A percentile compares a stretch with the other conserved stretches of the same genome.
Conservation (phyloP, 2,888 invertebrate species). For the Apodemia zela region DNA sequence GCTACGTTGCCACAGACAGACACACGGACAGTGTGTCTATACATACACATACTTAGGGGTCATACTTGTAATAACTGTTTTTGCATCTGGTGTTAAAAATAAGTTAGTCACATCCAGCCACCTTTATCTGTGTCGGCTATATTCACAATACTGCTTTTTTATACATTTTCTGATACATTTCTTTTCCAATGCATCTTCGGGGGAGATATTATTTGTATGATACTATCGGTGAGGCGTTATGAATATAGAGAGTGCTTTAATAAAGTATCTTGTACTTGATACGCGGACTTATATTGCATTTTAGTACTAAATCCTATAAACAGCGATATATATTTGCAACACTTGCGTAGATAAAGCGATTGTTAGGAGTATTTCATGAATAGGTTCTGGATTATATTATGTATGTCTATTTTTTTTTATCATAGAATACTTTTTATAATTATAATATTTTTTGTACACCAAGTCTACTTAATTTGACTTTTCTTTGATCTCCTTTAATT, state of each 20-base stretch:
- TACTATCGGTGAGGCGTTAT: conserved; percentile 74
- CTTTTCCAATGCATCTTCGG: conserved; percentile 76
- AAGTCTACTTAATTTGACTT: too few species aligned
- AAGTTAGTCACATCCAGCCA: conserved; percentile 39
- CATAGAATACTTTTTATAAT: not conserved
- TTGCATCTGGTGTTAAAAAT: too few species aligned
- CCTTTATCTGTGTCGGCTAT: conserved; percentile 35
- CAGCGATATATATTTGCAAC: conserved; percentile 5
- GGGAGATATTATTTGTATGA: conserved; percentile 76
- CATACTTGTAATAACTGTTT: too few species aligned
- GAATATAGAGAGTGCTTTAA: conserved; percentile 78
- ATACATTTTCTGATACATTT: conserved; percentile 79
- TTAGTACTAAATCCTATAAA: conserved; percentile 24
- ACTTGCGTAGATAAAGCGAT: not conserved
- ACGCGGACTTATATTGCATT: conserved; percentile 36
- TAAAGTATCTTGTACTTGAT: conserved; percentile 59
- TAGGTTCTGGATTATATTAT: not conserved
- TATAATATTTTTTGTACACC: too few species aligned
- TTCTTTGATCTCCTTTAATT: too few species aligned
- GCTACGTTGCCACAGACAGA: too few species aligned
- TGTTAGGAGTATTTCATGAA: not conserved
- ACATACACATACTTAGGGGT: too few species aligned
- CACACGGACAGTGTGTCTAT: too few species aligned
- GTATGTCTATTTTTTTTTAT: not conserved
- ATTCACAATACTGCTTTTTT: conserved; percentile 64